phyloP scores from a whole-genome alignment of 2,888 invertebrate genomes.

The Liopterus haemorrhoidalis region DNA sequence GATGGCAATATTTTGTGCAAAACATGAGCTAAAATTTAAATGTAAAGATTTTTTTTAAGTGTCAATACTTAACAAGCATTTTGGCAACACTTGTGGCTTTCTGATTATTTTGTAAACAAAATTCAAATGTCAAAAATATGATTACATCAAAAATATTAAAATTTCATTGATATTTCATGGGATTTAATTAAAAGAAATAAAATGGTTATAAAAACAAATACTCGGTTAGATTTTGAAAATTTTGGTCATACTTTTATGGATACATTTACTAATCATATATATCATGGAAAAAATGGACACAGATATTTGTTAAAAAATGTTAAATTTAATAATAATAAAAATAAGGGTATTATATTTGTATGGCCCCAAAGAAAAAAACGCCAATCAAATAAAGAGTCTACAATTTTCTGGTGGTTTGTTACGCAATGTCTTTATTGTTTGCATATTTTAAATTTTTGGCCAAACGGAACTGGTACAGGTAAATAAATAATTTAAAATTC shows the following conservation, averaged over 20 bases:
- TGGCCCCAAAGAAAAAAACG: conserved; percentile 33
- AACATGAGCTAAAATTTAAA: too few species aligned
- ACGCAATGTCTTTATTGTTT: conserved; percentile 39
- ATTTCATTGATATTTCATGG: too few species aligned
- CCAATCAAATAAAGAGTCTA: conserved; percentile 32
- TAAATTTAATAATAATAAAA: conserved; percentile 21
- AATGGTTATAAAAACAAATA: too few species aligned
- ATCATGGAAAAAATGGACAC: too few species aligned
- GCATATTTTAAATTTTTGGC: conserved; percentile 37
- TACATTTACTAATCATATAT: too few species aligned
- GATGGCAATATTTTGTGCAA: too few species aligned
- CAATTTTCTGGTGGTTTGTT: conserved; percentile 34
- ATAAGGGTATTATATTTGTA: conserved; percentile 33
- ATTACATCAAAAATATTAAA: conserved; percentile 1
- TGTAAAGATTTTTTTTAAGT: too few species aligned
- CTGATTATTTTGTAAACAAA: conserved; percentile 6
- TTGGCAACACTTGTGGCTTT: conserved; percentile 3
- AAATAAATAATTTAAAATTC: background rate
- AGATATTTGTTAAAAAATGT: too few species aligned
- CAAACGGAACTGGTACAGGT: conserved; percentile 36
- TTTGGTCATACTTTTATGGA: too few species aligned
- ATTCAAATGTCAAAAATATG: conserved; percentile 6
- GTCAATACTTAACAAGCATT: conserved; percentile 17
- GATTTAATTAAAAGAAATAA: too few species aligned
- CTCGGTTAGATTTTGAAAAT: too few species aligned